Evolutionary conservation across 2,113 vertebrate species (phyloP).

Genomic region (Holacanthus passer): DNA sequence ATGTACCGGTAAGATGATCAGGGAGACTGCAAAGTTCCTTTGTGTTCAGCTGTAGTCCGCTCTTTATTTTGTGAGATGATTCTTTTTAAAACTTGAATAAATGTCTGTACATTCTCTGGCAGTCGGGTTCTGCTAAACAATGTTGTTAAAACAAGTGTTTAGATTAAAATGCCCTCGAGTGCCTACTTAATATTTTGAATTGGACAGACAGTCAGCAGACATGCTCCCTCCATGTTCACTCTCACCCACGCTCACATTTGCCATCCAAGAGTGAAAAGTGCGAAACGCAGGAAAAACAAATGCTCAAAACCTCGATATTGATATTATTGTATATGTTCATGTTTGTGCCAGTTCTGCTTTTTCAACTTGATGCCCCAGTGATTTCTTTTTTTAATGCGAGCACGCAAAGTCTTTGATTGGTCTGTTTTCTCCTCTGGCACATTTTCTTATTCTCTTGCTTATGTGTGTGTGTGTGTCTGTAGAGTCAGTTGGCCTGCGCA

Average conservation of each 20-base stretch:
- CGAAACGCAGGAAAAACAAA: slow-evolving; percentile 43
- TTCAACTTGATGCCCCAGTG: slow-evolving; percentile 3
- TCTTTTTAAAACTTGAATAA: background rate
- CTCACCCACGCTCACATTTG: slow-evolving; percentile 66
- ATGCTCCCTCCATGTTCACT: slow-evolving; percentile 46
- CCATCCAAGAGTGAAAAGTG: slow-evolving; percentile 48
- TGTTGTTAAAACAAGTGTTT: background rate
- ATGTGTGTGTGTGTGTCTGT: slow-evolving; percentile 2
- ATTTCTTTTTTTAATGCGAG: slow-evolving; percentile 9
- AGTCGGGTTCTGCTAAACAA: background rate
- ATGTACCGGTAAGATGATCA: slow-evolving; percentile 7
- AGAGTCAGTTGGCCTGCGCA: slow-evolving; percentile 93
- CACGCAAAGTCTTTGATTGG: slow-evolving; percentile 5
- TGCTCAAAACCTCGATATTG: slow-evolving; percentile 28
- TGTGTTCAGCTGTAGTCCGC: background rate
- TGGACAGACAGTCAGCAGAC: slow-evolving; percentile 42
- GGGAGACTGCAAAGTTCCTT: background rate
- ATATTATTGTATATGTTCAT: slow-evolving; percentile 16
- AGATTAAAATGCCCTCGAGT: slow-evolving; percentile 1
- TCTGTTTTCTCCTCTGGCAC: slow-evolving; percentile 6
- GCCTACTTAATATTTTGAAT: slow-evolving; percentile 27
- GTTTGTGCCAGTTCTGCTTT: slow-evolving; percentile 16
- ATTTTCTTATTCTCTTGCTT: background rate
- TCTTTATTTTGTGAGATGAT: slow-evolving; percentile 4
- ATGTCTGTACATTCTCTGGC: background rate